Base-by-base conservation (phyloP, 2,888 invertebrate genomes). In the Andrena bicolor region DNA sequence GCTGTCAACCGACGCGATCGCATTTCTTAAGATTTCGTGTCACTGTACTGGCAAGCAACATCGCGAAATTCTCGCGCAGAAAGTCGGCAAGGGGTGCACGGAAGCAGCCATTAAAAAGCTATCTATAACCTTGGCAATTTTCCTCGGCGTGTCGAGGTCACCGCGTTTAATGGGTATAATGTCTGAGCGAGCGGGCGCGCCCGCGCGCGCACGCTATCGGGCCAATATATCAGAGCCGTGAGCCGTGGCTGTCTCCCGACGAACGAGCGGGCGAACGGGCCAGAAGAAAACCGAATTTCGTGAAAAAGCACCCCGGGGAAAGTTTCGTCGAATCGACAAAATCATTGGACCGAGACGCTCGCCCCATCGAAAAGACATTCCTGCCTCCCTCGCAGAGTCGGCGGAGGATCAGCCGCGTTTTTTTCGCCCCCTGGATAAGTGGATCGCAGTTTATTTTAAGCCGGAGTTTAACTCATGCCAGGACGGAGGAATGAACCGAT, bases 91-190 rank as follows among this genome's bases (percentile, higher is more conserved):
- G 20, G 6, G 32, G 10, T 16, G 41, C 10, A 53, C 51, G 80
- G 56, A 74, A 53, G 13, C 77, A 75, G 81, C 71, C 83, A 88
- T 91, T 91, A 89, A 89, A 91, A 89, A 86, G 85, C 87, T 86
- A 91, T 90, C 87, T 78, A 81, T 88, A 90, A 89, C 85, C 84
- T 88, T 85, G 84, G 72, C 82, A 60, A 73, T 84, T 74, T 72
- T 77, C 70, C 68, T 66, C 56, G 49, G 61, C 23, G 60, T 56
- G 56, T 64, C 63, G 83, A 87, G 90, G 89, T 90, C 88, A 86
- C 86, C 79, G 23, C 58, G 84, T 91, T 90, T 90, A 91, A 91
- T 91, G 89, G 90, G 85, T 86, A 90, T 90, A 90, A 91, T 88
- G 89, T 86, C 86, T 78, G 89, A 90, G 88, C 76, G 88, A 89